A percentile compares a stretch with the other conserved stretches of the same genome.
These are phyloP conservation scores for Taxidea taxus DNA, from an alignment of 2,113 vertebrate species.

Conservation along the genomic window DNA sequence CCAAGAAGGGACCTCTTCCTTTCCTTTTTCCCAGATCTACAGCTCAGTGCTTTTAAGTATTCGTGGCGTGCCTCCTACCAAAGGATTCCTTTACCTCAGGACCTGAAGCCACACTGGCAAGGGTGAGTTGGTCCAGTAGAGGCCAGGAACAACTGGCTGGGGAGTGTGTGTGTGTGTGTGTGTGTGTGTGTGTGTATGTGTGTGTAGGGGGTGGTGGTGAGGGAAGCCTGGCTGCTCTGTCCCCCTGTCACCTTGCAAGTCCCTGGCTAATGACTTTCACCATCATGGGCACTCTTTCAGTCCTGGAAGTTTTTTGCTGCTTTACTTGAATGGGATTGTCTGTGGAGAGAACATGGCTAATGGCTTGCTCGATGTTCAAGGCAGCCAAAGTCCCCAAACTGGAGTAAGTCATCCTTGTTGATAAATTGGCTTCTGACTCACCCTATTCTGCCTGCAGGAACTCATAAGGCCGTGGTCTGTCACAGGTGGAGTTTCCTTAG, in stretches of 20 bases:
- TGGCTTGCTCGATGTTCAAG: neutral
- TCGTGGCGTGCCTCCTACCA: fast-evolving
- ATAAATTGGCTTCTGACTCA: neutral
- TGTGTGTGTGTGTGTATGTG: too few relatives aligned
- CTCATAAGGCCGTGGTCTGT: neutral
- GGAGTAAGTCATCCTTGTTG: neutral
- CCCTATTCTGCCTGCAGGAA: neutral
- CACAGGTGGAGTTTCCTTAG: neutral
- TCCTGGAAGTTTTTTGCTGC: neutral
- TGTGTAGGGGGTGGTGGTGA: fast-evolving
- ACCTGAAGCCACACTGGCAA: neutral
- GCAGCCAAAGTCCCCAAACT: neutral
- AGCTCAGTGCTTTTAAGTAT: neutral
- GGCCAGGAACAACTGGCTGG: fast-evolving
- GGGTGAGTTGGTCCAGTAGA: neutral
- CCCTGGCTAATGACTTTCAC: neutral
- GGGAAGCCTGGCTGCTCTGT: neutral
- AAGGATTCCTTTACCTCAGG: neutral
- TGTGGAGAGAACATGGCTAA: neutral
- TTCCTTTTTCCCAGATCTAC: neutral
- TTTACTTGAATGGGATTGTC: neutral
- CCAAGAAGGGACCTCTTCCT: too few relatives aligned
- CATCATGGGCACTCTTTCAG: neutral
- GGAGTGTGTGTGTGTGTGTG: too few relatives aligned
- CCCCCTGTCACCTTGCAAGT: fast-evolving